Evolutionary conservation across 2,888 invertebrate species (phyloP), one percentile per base, ranked within the genome.

Genomic region (Pemphredon lugubris): DNA sequence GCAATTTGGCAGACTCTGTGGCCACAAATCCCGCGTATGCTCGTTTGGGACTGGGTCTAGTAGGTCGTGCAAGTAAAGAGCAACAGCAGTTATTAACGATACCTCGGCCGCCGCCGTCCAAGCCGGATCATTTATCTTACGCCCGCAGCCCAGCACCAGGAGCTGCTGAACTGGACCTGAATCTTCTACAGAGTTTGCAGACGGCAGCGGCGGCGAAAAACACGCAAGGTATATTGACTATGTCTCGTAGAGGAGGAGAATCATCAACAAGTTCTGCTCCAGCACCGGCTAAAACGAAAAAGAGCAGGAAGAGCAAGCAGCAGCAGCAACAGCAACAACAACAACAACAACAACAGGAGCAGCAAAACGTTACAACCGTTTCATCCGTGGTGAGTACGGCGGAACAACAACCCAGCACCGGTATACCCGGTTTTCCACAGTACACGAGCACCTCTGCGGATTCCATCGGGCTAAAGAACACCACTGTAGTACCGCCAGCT

Each of bases 401-500:
- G n/a, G 80, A 83, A 7, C 79, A 84, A 9, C 86, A 84, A 34
- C 48, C 58, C 4, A 71, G 59, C 34, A 30, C 81, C 1, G 73
- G 75, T n/a, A 82, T 88, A 66, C 75, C 86, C 1, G 82, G 83
- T 13, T 89, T 87, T 58, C 72, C 87, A 0, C 88, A 88, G 64
- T 89, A 88, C 50, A 63, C 87, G 0, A 76, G 79, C 1, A 69
- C 83, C 4, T 53, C 82, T 1, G 74, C 77, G 14, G 88, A 88
- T 61, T 79, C 91, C 73, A 93, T 95, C 78, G 92, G 93, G 9
- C 86, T 94, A 48, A 93, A 95, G 81, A 93, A 94, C 50, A 91
- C 93, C 2, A 93, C 93, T 80, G 94, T 95, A 86, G 95, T 96
- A 73, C 93, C 96, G 5, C 82, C 88, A 7, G 84, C 87, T 7